Evolutionary conservation across 2,797 vertebrate genomes (phyloP).

Genomic region (Anniella stebbinsi): DNA sequence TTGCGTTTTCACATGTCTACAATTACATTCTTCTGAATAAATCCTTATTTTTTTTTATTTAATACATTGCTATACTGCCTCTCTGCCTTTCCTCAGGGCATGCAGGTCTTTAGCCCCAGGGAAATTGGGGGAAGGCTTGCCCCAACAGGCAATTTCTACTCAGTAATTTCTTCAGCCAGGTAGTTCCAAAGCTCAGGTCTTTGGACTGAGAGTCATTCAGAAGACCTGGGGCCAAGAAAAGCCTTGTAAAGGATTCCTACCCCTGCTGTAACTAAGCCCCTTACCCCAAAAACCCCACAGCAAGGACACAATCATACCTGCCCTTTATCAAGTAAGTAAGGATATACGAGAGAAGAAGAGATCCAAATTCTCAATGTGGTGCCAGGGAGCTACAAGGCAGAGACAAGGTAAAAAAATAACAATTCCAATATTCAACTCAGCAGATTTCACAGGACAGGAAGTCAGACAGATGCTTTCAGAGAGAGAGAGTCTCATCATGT

Average conservation of each 20-base stretch:
- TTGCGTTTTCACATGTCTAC: not conserved
- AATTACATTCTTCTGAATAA: not conserved
- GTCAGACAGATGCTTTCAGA: not conserved
- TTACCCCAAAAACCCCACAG: not conserved
- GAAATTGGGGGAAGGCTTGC: too few species aligned
- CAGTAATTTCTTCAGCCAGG: not conserved
- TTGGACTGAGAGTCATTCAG: not conserved
- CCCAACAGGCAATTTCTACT: too few species aligned
- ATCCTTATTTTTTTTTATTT: too few species aligned
- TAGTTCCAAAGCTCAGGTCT: not conserved
- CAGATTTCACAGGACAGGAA: not conserved
- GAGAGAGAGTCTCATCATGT: not conserved
- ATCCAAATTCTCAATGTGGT: constrained; percentile 98
- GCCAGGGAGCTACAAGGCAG: constrained; percentile 90
- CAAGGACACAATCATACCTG: not conserved
- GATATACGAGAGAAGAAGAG: constrained; percentile 99
- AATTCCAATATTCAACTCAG: not conserved
- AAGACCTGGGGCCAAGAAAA: not conserved
- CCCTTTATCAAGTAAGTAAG: constrained; percentile 76
- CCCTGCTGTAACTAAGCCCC: not conserved
- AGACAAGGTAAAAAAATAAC: not conserved
- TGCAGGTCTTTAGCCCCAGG: too few species aligned
- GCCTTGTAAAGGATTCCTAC: not conserved
- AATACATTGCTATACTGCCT: too few species aligned
- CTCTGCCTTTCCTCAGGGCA: too few species aligned